Conservation (phyloP, 1,140 invertebrate genomes). For the Drosophila gunungcola region DNA sequence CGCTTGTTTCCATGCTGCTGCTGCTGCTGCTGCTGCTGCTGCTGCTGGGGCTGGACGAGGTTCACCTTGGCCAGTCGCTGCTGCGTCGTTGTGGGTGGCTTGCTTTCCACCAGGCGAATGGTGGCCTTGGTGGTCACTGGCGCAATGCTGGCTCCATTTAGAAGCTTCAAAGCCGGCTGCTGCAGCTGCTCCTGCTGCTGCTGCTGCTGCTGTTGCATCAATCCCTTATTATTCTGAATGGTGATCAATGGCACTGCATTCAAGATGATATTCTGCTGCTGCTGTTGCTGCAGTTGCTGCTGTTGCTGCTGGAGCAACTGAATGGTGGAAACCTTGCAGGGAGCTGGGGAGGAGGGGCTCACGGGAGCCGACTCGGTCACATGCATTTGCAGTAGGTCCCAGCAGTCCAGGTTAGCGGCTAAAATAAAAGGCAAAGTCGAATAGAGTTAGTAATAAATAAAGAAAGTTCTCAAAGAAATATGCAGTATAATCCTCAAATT, state of each 20-base stretch:
- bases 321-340: conserved; percentile 57
- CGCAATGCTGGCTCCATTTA: conserved; percentile 55
- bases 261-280: conserved; percentile 75
- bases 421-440: conserved; percentile 22
- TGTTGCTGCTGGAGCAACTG: conserved; percentile 63
- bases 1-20: conserved; percentile 73
- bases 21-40: conserved; percentile 54
- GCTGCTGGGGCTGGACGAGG: conserved; percentile 48
- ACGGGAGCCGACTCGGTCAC: conserved; percentile 55
- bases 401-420: conserved; percentile 81
- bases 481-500: conserved; percentile 36
- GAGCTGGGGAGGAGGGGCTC: conserved; percentile 69
- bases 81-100: conserved; percentile 31
- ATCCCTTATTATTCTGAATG: conserved; percentile 73
- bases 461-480: conserved; percentile 13
- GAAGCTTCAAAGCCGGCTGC: conserved; percentile 61
- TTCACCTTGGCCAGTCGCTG: conserved; percentile 46
- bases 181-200: conserved; percentile 60
- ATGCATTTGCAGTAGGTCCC: conserved; percentile 81
- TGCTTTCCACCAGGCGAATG: conserved; percentile 68
- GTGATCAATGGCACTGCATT: conserved; percentile 83
- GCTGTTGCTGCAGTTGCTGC: conserved; percentile 56
- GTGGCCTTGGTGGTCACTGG: conserved; percentile 62
- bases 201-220: conserved; percentile 48
- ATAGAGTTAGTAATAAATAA: background rate